phyloP scores from a whole-genome alignment of 1,140 invertebrate genomes.

The Rhagoletis pomonella region DNA sequence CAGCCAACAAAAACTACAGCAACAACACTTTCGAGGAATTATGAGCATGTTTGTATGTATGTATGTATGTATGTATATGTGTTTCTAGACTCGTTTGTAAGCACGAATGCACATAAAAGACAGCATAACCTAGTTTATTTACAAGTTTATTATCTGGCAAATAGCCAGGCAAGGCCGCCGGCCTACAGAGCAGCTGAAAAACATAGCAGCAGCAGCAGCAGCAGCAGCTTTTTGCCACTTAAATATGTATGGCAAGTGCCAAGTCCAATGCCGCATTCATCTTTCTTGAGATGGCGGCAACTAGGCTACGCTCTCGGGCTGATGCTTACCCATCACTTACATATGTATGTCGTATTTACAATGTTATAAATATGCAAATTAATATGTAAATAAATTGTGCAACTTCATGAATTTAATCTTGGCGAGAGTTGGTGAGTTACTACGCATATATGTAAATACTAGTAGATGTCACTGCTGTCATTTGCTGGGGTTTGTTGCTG shows the following conservation, averaged over 20 bases:
- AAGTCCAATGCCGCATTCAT: conserved; percentile 26
- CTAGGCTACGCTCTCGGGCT: not conserved
- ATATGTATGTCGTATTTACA: not conserved
- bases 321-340: not conserved
- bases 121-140: conserved; percentile 50
- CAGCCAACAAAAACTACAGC: not conserved
- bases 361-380: conserved; percentile 36
- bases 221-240: not conserved
- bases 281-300: not conserved
- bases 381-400: conserved; percentile 38
- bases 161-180: not conserved
- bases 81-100: too few relatives aligned
- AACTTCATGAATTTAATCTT: conserved; percentile 39
- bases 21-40: not conserved
- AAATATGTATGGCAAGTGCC: not conserved
- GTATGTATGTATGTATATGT: not conserved
- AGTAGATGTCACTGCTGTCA: too few relatives aligned
- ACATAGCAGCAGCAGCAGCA: not conserved
- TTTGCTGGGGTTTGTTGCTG: not conserved
- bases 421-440: too few relatives aligned
- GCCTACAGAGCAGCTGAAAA: not conserved
- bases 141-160: conserved; percentile 48
- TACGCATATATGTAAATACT: too few relatives aligned
- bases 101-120: not conserved
- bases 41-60: not conserved